Percentiles rank a stretch among this genome's conserved stretches.
Evolutionary conservation across 2,888 invertebrate species (phyloP).

Genomic region (Pardosa pseudoannulata): DNA sequence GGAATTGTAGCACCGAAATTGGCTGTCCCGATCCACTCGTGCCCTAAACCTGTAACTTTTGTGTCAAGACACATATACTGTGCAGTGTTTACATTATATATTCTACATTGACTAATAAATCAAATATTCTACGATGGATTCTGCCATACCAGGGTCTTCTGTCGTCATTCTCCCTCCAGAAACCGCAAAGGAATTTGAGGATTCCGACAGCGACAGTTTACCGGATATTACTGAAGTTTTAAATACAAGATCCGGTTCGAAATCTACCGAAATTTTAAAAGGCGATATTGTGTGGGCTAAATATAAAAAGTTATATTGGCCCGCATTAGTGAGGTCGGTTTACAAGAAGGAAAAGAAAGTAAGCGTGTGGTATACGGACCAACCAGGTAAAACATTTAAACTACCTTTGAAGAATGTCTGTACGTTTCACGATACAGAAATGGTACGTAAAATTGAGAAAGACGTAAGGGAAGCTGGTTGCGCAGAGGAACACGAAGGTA

Average conservation of each 20-base stretch:
- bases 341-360: constrained; percentile 25
- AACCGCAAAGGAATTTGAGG: not conserved
- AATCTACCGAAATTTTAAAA: too few relatives aligned
- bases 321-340: constrained; percentile 33
- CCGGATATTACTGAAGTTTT: not conserved
- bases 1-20: too few relatives aligned
- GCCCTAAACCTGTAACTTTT: too few relatives aligned
- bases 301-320: constrained; percentile 36
- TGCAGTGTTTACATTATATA: too few relatives aligned
- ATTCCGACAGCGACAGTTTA: not conserved
- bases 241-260: not conserved
- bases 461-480: not conserved
- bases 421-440: not conserved
- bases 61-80: too few relatives aligned
- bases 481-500: not conserved
- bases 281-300: constrained; percentile 47
- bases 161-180: too few relatives aligned
- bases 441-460: not conserved
- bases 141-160: too few relatives aligned
- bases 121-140: too few relatives aligned
- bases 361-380: constrained; percentile 40
- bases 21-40: too few relatives aligned
- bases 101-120: too few relatives aligned
- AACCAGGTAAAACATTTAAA: constrained; percentile 33
- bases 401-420: constrained; percentile 21